Evolutionary conservation across 2,113 vertebrate genomes (phyloP).

Genomic region (Azemiops feae): DNA sequence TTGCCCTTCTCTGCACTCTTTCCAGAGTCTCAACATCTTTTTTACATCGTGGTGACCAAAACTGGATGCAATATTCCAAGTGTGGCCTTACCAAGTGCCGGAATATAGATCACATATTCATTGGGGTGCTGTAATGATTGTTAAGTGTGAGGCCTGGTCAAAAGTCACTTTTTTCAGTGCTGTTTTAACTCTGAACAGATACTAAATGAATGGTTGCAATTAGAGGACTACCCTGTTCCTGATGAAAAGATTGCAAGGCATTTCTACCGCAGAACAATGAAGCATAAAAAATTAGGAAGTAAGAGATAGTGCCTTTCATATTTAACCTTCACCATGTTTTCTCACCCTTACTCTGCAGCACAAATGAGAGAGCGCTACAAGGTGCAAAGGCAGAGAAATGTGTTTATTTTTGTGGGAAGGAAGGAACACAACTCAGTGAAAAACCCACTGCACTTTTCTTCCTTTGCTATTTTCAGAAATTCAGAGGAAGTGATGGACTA

Average conservation of each 20-base stretch:
- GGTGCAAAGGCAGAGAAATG: background rate
- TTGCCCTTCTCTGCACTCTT: too few relatives aligned
- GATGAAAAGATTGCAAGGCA: background rate
- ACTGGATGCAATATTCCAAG: too few relatives aligned
- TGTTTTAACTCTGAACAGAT: background rate
- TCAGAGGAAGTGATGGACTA: background rate
- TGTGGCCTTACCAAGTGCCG: too few relatives aligned
- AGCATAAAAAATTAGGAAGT: background rate
- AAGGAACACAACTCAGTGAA: background rate
- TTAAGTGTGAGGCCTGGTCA: background rate
- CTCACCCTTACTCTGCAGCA: background rate
- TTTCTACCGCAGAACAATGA: slow-evolving; percentile 31
- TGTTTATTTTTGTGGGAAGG: background rate
- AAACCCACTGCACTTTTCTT: background rate
- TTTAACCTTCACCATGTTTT: background rate
- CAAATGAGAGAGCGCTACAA: background rate
- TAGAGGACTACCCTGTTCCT: background rate
- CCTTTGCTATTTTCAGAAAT: background rate
- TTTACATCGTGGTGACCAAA: too few relatives aligned
- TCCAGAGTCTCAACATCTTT: too few relatives aligned
- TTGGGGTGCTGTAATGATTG: background rate
- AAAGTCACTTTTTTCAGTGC: background rate
- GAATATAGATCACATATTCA: background rate
- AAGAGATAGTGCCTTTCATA: background rate
- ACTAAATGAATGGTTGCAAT: background rate